phyloP scores from a whole-genome alignment of 2,888 invertebrate genomes.

The Nomada fucata region DNA sequence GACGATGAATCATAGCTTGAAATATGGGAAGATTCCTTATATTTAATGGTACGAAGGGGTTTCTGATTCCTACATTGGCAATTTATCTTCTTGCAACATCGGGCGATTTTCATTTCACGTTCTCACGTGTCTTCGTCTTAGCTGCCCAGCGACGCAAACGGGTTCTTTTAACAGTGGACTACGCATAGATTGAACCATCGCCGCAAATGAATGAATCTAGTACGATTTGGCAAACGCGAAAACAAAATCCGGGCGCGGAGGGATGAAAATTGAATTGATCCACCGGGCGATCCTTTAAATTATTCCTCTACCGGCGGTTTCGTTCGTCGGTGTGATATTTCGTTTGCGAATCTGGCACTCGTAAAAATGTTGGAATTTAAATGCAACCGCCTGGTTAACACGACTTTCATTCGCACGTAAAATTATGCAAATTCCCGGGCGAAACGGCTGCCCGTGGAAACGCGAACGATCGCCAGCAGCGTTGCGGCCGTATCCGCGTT shows the following conservation, averaged over 20 bases:
- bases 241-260: too few relatives aligned
- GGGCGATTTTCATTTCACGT: too few relatives aligned
- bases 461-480: conserved; percentile 27
- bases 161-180: too few relatives aligned
- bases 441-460: conserved; percentile 24
- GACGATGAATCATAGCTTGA: neutral
- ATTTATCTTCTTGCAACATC: too few relatives aligned
- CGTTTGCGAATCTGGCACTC: neutral
- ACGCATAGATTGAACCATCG: too few relatives aligned
- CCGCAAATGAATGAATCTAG: too few relatives aligned
- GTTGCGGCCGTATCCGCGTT: neutral
- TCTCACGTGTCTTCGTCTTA: too few relatives aligned
- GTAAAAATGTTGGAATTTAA: conserved; percentile 4
- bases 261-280: too few relatives aligned
- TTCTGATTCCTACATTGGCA: neutral
- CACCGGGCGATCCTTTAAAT: neutral
- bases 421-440: conserved; percentile 41
- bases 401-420: conserved; percentile 29
- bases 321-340: neutral
- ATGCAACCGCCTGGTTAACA: conserved; percentile 3
- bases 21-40: neutral
- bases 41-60: neutral
- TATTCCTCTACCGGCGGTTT: neutral
- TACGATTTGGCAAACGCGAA: too few relatives aligned
- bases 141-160: too few relatives aligned